These are phyloP conservation scores for Volucella inanis DNA, from an alignment of 2,888 invertebrate species.

Conservation along the genomic window DNA sequence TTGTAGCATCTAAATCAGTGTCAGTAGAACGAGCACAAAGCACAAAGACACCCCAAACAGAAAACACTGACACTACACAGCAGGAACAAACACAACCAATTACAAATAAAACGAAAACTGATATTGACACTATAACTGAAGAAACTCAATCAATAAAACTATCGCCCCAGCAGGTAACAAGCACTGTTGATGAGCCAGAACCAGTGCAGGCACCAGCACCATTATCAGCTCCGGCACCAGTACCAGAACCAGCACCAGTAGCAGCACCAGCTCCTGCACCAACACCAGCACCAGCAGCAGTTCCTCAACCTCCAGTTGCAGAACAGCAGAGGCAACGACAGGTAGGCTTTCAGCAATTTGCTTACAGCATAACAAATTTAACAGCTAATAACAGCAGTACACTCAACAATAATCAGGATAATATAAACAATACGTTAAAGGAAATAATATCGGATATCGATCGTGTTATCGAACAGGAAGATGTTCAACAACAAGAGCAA, in stretches of 20 bases:
- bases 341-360: slow-evolving; percentile 64
- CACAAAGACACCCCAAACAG: slow-evolving; percentile 20
- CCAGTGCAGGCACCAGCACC: slow-evolving; percentile 1
- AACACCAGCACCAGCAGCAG: neutral
- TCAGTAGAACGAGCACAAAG: slow-evolving; percentile 4
- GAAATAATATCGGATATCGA: slow-evolving; percentile 87
- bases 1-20: slow-evolving; percentile 7
- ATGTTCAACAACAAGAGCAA: slow-evolving; percentile 76
- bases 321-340: slow-evolving; percentile 58
- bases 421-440: slow-evolving; percentile 85
- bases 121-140: slow-evolving; percentile 60
- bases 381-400: slow-evolving; percentile 69
- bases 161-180: slow-evolving; percentile 58
- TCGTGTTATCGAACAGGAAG: slow-evolving; percentile 84
- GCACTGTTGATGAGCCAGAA: neutral
- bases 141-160: slow-evolving; percentile 65
- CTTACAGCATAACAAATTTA: slow-evolving; percentile 67
- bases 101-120: slow-evolving; percentile 55
- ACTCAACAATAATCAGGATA: slow-evolving; percentile 82
- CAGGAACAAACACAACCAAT: slow-evolving; percentile 23
- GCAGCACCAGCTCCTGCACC: neutral
- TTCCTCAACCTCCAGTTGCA: slow-evolving; percentile 11
- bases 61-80: slow-evolving; percentile 54
- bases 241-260: neutral
- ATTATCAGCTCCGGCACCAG: neutral